Base-by-base conservation (phyloP, 2,113 vertebrate species). In the Hypomesus transpacificus region DNA sequence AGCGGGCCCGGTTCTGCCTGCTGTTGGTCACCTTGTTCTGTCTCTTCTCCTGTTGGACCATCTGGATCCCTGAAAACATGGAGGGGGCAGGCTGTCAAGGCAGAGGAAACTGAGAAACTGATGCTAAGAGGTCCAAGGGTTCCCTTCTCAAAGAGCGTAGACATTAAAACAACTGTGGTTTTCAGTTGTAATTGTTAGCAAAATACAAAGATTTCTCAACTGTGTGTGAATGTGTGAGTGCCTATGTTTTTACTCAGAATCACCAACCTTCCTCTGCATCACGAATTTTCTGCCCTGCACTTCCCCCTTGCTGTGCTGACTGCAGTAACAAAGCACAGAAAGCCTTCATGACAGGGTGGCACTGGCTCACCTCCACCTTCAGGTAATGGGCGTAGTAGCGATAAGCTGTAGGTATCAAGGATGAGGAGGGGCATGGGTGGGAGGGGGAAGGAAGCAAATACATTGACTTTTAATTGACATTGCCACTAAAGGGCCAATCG, bases 361-460 rank as follows among this genome's bases (percentile, higher is more conserved):
- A 88, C 85, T 97, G 95, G 86, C 90, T 93, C 69, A 92, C 94
- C 86, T 97, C 96, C 0, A 94, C 83, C 86, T 87, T 90, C 89
- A 97, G 85, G 84, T 91, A 95, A 80, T 93, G 86, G 54, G 88
- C 90, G 79, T 98, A 98, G 1, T 85, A 89, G 50, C 70, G 76
- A 73, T 94, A 96, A 52, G 94, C 96, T 98, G 79, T 0, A 53
- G 18, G 74, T 31, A 54, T 63, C 61, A 63, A 39, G 46, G 34
- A n/a, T 65, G n/a, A 50, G 14, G n/a, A 72, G 7, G 64, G 9
- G 9, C 39, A 46, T 46, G 39, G 39, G 39, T 46, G 1, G 9
- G 39, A 46, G 39, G 39, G 39, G 9, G 9, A 46, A 20, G 21
- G 18, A 14, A 0, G 7, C 3, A 1, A 16, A 18, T 16, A 4